Evolutionary conservation across 2,797 vertebrate species (phyloP).

Genomic region (Anabacerthia variegaticeps): DNA sequence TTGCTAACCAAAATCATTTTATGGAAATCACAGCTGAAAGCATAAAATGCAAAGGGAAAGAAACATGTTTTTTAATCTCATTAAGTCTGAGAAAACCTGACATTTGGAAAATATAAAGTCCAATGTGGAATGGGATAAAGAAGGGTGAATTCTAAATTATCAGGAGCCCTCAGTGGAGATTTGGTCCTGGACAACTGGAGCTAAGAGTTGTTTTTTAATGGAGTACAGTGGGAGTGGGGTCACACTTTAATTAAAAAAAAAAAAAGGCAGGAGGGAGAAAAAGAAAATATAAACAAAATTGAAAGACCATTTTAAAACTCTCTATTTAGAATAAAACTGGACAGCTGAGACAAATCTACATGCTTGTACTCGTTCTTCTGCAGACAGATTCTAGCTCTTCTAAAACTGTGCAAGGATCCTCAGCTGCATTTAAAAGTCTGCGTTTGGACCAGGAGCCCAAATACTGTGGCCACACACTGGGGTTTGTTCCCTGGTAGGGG

Average conservation of each 20-base stretch:
- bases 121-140: neutral
- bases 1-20: slow-evolving; percentile 53
- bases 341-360: neutral
- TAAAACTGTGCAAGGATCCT: neutral
- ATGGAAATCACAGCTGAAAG: slow-evolving; percentile 35
- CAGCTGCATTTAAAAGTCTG: neutral
- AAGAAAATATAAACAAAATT: neutral
- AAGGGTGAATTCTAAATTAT: neutral
- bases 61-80: neutral
- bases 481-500: neutral
- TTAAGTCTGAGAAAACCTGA: slow-evolving; percentile 3
- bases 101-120: neutral
- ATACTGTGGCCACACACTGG: rapidly evolving
- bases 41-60: neutral
- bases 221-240: neutral
- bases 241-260: neutral
- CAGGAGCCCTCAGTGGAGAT: neutral
- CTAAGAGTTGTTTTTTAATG: neutral
- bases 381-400: neutral
- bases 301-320: neutral
- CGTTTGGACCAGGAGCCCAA: neutral
- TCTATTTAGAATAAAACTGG: neutral
- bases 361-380: neutral
- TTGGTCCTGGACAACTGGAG: neutral
- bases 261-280: rapidly evolving